These are phyloP conservation scores for Sorex fumeus DNA, from an alignment of 2,113 vertebrate species.

Conservation along the genomic window DNA sequence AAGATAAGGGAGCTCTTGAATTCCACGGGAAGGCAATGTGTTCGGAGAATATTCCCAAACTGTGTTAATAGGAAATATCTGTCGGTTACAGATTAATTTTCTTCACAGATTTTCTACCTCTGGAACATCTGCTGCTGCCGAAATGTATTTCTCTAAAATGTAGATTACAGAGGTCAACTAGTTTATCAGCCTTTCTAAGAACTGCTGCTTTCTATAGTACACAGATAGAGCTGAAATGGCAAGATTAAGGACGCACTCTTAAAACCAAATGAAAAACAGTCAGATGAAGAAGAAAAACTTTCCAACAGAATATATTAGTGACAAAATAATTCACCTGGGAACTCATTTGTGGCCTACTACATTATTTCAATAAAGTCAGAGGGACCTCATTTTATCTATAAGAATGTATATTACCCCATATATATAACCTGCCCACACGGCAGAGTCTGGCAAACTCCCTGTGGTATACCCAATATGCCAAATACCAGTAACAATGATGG, in stretches of 20 bases:
- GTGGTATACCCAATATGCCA: too few species aligned
- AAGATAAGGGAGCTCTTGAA: constrained; percentile 50
- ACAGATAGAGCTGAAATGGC: constrained; percentile 70
- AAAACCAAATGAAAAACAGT: constrained; percentile 64
- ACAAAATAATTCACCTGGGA: constrained; percentile 66
- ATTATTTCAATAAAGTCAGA: neutral
- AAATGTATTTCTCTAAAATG: constrained; percentile 70
- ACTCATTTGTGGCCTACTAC: constrained; percentile 11
- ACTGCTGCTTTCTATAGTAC: constrained; percentile 61
- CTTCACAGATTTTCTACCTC: constrained; percentile 60
- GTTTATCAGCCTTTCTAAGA: constrained; percentile 77
- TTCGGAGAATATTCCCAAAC: constrained; percentile 45
- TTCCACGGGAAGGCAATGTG: constrained; percentile 38
- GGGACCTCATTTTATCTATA: neutral
- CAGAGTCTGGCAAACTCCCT: too few species aligned
- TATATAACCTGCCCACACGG: too few species aligned
- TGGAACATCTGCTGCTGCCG: constrained; percentile 63
- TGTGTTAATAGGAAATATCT: constrained; percentile 58
- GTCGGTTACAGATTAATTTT: constrained; percentile 71
- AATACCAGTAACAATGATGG: too few species aligned
- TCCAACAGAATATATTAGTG: neutral
- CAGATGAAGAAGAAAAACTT: neutral
- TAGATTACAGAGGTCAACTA: constrained; percentile 73
- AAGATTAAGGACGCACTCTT: constrained; percentile 70
- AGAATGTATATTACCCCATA: neutral